A percentile compares a stretch with the other conserved stretches of the same genome.
Conservation (phyloP, 2,797 vertebrate species). For the Etheostoma nigrum region DNA sequence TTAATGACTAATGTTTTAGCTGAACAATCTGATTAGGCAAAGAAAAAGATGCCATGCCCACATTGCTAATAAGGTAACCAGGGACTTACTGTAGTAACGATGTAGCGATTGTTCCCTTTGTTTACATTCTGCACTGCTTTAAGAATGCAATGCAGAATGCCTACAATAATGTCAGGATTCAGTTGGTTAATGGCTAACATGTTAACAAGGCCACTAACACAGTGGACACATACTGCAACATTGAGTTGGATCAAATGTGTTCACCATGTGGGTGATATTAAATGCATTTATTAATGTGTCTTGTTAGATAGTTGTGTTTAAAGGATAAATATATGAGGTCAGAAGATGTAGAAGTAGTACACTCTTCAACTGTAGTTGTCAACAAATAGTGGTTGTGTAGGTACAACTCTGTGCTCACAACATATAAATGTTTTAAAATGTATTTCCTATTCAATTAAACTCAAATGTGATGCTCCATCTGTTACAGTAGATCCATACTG, state of each 20-base stretch:
- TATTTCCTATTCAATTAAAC: constrained; percentile 19
- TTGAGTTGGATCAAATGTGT: not conserved
- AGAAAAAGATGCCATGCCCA: not conserved
- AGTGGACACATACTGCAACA: not conserved
- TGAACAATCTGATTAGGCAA: not conserved
- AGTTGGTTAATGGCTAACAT: not conserved
- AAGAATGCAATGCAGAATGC: no score
- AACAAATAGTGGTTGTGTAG: not conserved
- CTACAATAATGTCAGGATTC: no score
- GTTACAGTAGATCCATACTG: constrained; percentile 21
- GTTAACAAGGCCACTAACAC: not conserved
- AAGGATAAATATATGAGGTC: not conserved
- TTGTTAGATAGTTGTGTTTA: not conserved
- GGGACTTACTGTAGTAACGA: no score
- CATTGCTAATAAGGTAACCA: not conserved
- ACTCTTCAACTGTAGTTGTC: not conserved
- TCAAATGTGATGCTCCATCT: constrained; percentile 4
- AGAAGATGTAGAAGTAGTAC: no score
- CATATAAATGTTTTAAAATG: not conserved
- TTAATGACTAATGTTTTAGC: not conserved
- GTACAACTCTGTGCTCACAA: not conserved
- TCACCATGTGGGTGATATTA: not conserved
- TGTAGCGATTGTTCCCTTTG: not conserved
- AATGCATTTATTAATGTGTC: not conserved
- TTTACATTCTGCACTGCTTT: not conserved